Evolutionary conservation across 2,888 invertebrate species (phyloP).

Genomic region (Argyra leucocephala): DNA sequence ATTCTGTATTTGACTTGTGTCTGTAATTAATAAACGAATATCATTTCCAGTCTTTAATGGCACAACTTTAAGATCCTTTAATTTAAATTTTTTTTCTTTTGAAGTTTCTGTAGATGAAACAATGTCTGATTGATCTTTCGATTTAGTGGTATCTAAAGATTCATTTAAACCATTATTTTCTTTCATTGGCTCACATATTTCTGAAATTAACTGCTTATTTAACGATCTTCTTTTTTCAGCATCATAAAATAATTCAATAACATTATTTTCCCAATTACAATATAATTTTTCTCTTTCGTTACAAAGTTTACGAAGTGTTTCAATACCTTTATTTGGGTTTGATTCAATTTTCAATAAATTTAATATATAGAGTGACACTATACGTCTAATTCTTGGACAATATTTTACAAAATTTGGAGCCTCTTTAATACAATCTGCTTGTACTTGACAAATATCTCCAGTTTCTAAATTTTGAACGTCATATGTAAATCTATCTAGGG

Average conservation of each 20-base stretch:
- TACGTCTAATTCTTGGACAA: conserved; percentile 25
- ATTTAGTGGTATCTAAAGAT: not conserved
- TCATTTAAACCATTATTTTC: not conserved
- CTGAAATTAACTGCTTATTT: conserved; percentile 27
- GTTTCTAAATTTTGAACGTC: conserved; percentile 26
- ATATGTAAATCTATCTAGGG: conserved; percentile 13
- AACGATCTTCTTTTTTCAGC: conserved; percentile 25
- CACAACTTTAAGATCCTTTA: conserved; percentile 25
- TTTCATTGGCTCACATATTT: conserved; percentile 24
- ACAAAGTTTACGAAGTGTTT: conserved; percentile 22
- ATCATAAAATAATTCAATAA: conserved; percentile 24
- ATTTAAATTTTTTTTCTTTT: conserved; percentile 16
- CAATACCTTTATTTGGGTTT: conserved; percentile 24
- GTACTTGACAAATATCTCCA: conserved; percentile 20
- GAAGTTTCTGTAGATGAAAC: no score
- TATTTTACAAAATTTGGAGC: conserved; percentile 25
- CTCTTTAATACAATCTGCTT: conserved; percentile 20
- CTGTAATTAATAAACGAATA: conserved; percentile 24
- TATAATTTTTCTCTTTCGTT: conserved; percentile 23
- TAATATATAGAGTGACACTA: conserved; percentile 22
- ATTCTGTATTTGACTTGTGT: conserved; percentile 24
- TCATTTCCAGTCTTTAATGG: conserved; percentile 25
- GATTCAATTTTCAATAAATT: conserved; percentile 21
- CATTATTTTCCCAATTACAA: conserved; percentile 21
- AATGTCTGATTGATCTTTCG: no score